Evolutionary conservation across 2,113 vertebrate species (phyloP).

Genomic region (Pygathrix nemaeus): DNA sequence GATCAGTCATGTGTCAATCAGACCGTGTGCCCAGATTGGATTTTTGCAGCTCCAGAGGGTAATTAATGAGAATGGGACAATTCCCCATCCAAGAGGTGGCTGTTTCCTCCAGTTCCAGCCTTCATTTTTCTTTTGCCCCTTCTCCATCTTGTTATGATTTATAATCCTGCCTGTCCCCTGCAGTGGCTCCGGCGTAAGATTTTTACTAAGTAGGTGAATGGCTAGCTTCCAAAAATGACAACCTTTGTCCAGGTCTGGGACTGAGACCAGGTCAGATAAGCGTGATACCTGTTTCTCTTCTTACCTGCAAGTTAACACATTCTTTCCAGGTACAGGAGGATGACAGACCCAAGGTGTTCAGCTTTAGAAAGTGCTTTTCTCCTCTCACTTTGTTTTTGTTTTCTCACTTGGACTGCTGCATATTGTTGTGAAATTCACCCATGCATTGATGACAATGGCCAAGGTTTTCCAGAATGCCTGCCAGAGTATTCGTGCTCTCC

Average conservation of each 20-base stretch:
- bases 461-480: neutral
- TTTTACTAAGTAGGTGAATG: slow-evolving; percentile 41
- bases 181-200: slow-evolving; percentile 45
- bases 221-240: slow-evolving; percentile 68
- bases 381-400: neutral
- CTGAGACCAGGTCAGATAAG: neutral
- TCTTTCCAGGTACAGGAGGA: neutral
- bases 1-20: neutral
- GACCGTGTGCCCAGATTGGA: neutral
- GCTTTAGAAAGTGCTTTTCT: neutral
- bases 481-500: rapidly evolving
- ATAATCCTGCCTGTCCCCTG: slow-evolving; percentile 51
- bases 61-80: neutral
- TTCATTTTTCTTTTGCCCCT: neutral
- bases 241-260: slow-evolving; percentile 7
- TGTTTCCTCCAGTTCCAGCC: neutral
- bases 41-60: slow-evolving; percentile 43
- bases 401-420: neutral
- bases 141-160: slow-evolving; percentile 35
- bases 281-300: neutral
- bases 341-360: neutral
- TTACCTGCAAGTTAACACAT: neutral
- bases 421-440: neutral
- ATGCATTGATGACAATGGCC: neutral
- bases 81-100: neutral